Evolutionary conservation across 2,113 vertebrate species (phyloP).

Genomic region (Lycaon pictus): DNA sequence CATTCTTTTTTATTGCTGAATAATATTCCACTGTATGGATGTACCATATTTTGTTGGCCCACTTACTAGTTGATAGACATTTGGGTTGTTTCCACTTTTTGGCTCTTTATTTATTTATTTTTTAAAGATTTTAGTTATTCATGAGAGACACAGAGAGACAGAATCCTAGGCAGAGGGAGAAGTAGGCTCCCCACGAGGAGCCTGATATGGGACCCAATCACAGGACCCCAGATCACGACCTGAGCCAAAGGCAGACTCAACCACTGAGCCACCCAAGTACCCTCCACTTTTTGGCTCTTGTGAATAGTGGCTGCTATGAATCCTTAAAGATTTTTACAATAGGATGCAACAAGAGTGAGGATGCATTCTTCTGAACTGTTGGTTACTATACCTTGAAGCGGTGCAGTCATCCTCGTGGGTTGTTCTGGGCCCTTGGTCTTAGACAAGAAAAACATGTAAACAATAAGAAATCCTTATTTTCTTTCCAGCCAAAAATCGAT

Average conservation of each 20-base stretch:
- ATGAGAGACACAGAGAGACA: too few species aligned
- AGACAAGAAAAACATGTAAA: constrained; percentile 44
- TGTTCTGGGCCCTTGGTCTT: background rate
- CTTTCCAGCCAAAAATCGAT: background rate
- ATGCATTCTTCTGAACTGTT: background rate
- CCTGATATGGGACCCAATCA: too few species aligned
- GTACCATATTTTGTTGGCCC: background rate
- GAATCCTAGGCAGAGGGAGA: too few species aligned
- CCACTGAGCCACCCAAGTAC: too few species aligned
- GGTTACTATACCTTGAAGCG: background rate
- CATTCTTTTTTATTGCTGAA: background rate
- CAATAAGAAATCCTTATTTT: constrained; percentile 27
- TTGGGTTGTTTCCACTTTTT: constrained; percentile 19
- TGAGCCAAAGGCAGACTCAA: too few species aligned
- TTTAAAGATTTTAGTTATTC: too few species aligned
- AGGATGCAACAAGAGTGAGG: background rate
- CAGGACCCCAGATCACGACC: too few species aligned
- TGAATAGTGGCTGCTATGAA: constrained; percentile 2
- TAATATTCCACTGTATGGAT: background rate
- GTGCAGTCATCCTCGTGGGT: background rate
- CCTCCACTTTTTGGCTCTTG: background rate
- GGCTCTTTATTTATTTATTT: background rate
- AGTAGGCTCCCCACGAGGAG: too few species aligned
- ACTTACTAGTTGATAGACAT: background rate
- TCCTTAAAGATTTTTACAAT: background rate